Percentiles rank a stretch among this genome's conserved stretches.
These are phyloP conservation scores for Synanthedon formicaeformis DNA, from an alignment of 2,888 invertebrate genomes.

Conservation along the genomic window DNA sequence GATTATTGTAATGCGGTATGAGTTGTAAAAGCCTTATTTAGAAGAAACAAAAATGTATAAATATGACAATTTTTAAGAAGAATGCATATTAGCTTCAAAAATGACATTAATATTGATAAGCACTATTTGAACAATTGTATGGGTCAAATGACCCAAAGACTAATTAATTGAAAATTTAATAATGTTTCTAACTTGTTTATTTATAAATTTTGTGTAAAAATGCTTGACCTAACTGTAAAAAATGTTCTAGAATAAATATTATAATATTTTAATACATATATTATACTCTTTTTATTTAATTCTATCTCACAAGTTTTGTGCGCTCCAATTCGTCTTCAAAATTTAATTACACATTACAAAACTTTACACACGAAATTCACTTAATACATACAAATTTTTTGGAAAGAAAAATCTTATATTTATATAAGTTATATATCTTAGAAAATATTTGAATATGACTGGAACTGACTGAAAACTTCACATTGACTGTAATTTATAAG, in stretches of 20 bases:
- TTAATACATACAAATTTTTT: not conserved
- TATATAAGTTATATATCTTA: not conserved
- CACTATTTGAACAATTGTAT: too few relatives aligned
- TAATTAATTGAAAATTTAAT: too few relatives aligned
- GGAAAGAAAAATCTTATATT: not conserved
- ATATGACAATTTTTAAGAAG: too few relatives aligned
- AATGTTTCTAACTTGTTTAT: too few relatives aligned
- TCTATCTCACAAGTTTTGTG: slow-evolving; percentile 64
- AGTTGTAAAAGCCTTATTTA: not conserved
- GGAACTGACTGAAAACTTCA: too few relatives aligned
- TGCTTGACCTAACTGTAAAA: slow-evolving; percentile 3
- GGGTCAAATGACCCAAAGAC: too few relatives aligned
- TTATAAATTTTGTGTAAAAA: slow-evolving; percentile 6
- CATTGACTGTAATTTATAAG: too few relatives aligned
- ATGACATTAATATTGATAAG: too few relatives aligned
- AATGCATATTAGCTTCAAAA: too few relatives aligned
- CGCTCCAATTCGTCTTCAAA: slow-evolving; percentile 53
- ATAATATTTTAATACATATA: slow-evolving; percentile 25
- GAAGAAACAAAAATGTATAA: too few relatives aligned
- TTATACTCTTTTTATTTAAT: slow-evolving; percentile 30
- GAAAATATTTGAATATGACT: too few relatives aligned
- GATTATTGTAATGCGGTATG: not conserved
- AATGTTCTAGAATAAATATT: not conserved
- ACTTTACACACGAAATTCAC: slow-evolving; percentile 1
- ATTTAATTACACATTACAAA: slow-evolving; percentile 10